Base-by-base conservation (phyloP, 2,113 vertebrate species). In the Laterallus jamaicensis region DNA sequence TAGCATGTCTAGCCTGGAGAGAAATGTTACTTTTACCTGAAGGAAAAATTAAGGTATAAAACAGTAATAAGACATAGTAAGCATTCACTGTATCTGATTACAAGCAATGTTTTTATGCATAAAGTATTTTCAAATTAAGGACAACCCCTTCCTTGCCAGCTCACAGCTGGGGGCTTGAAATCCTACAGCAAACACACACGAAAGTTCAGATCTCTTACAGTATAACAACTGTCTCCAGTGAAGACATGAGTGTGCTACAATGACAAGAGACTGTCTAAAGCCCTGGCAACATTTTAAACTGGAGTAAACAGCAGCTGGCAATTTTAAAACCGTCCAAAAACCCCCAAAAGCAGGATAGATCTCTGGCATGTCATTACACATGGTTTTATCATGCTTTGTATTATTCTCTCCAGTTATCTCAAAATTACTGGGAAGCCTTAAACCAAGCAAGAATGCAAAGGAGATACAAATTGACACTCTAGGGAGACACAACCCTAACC, bases 381-480 rank as follows among this genome's bases (percentile, higher is more conserved):
- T 3, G 3, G 12, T 54, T 69, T 68, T 54, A 74, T 37, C 50
- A 42, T 42, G 39, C 42, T 82, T 54, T 49, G 8, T 44, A 47
- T 37, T 42, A 24, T 37, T 69, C 17, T 12, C 55, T 49, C 7
- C 26, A 59, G 19, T 69, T 49, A 71, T 9, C 31, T 90, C 62
- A 54, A 35, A 55, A 59, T 54, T 42, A 63, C 55, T 59, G 42
- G 26, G 67, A 59, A 49, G 28, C n/a, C 29, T 79, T 11, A 37
- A 52, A 44, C 62, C 6, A 63, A 94, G 6, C 8, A 75, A 66
- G 55, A 7, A 29, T 47, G 13, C 49, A 28, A 50, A 42, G 1
- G 0, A 59, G 15, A 21, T 5, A 39, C 1, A 4, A 56, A 68
- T 3, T 31, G 39, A 62, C 16, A 28, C 31, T 25, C 4, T 0